These are phyloP conservation scores for Nemurella pictetii DNA, from an alignment of 2,888 invertebrate species.

Conservation along the genomic window DNA sequence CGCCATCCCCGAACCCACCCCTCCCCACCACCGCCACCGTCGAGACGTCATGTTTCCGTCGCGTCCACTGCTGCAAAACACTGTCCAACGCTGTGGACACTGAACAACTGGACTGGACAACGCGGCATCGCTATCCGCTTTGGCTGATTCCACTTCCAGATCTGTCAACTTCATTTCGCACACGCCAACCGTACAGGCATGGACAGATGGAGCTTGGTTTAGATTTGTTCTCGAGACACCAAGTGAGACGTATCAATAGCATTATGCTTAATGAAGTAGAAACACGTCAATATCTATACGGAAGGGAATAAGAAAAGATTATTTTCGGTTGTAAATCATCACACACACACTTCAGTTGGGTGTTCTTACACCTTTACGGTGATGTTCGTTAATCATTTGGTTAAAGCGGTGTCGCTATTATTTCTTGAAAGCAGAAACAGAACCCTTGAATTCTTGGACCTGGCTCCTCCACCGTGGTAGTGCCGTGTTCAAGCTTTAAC, in stretches of 20 bases:
- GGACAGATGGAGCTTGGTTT: neutral
- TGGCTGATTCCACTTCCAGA: neutral
- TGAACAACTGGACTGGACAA: neutral
- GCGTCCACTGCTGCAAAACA: neutral
- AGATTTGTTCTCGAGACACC: neutral
- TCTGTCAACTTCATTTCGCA: neutral
- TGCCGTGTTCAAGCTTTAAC: neutral
- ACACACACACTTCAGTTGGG: too few relatives aligned
- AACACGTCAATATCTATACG: neutral
- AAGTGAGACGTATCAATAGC: neutral
- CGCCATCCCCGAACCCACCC: neutral
- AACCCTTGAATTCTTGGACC: too few relatives aligned
- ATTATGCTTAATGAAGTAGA: neutral
- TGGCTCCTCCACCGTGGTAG: neutral
- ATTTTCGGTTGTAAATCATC: neutral
- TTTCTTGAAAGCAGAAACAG: too few relatives aligned
- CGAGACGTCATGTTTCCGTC: neutral
- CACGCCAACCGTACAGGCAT: neutral
- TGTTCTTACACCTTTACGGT: too few relatives aligned
- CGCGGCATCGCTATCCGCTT: neutral
- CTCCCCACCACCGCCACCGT: too few relatives aligned
- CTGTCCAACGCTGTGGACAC: neutral
- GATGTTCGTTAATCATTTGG: neutral
- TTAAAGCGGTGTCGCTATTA: too few relatives aligned
- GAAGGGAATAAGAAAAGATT: neutral